phyloP scores from a whole-genome alignment of 2,113 vertebrate species.

The Aplodontia rufa region DNA sequence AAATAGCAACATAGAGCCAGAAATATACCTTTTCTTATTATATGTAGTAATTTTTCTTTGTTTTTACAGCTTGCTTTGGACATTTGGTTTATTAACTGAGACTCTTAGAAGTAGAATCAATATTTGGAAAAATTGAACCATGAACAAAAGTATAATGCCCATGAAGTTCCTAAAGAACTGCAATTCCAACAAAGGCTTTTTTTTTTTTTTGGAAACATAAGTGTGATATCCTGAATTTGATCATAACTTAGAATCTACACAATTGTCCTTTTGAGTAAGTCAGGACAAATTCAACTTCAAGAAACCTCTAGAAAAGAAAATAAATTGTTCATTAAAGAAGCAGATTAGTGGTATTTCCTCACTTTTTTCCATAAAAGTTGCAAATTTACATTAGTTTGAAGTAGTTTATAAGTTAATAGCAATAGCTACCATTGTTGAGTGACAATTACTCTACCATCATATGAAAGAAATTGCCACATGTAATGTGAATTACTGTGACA shows the following conservation, averaged over 20 bases:
- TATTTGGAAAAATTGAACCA: conserved; percentile 44
- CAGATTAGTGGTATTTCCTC: background rate
- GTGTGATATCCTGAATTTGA: background rate
- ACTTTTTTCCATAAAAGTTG: background rate
- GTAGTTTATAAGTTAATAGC: background rate
- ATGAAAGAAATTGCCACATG: background rate
- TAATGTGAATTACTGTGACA: background rate
- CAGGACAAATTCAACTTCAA: background rate
- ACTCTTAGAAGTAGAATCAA: conserved; percentile 40
- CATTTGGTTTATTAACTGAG: conserved; percentile 37
- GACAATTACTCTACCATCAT: background rate
- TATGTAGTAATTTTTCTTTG: background rate
- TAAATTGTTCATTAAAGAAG: background rate
- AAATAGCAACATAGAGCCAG: background rate
- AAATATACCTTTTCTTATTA: background rate
- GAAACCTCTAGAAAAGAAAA: background rate
- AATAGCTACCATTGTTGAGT: background rate
- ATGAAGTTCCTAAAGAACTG: background rate
- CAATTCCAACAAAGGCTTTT: background rate
- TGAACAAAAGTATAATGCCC: background rate
- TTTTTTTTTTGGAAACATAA: background rate
- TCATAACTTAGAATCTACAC: background rate
- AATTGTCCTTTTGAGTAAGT: background rate
- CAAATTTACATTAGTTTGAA: background rate
- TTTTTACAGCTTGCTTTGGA: conserved; percentile 6